Conservation (phyloP, 2,113 vertebrate species). For the Perognathus longimembris region DNA sequence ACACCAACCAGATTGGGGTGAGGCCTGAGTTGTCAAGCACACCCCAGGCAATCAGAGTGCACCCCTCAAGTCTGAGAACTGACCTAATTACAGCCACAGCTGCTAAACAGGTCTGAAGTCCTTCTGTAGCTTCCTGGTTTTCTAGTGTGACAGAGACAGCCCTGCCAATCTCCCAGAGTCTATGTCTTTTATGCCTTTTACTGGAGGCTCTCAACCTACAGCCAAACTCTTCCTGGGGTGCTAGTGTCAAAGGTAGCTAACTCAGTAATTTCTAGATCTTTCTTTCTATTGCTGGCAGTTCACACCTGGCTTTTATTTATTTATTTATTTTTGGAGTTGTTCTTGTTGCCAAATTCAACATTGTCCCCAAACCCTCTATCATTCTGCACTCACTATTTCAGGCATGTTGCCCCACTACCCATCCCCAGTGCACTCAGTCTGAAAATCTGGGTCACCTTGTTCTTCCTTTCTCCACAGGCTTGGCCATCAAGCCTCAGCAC, state of each 20-base stretch:
- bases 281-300: neutral
- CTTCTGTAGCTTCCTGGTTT: fast-evolving
- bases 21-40: fast-evolving
- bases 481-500: neutral
- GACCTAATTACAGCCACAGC: too few relatives aligned
- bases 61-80: neutral
- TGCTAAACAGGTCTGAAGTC: neutral
- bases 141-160: neutral
- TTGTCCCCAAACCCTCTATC: neutral
- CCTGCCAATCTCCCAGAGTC: too few relatives aligned
- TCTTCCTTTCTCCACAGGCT: neutral
- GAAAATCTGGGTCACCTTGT: neutral
- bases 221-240: too few relatives aligned
- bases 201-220: too few relatives aligned
- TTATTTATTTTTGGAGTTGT: neutral
- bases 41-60: neutral
- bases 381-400: neutral
- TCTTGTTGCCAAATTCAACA: neutral
- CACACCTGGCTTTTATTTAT: neutral
- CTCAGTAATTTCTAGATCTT: neutral
- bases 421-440: fast-evolving
- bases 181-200: too few relatives aligned
- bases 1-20: fast-evolving
- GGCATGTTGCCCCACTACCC: neutral
- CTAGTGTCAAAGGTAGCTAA: too few relatives aligned